Evolutionary conservation across 2,888 invertebrate genomes (phyloP).

Genomic region (Chrysodeixis includens): DNA sequence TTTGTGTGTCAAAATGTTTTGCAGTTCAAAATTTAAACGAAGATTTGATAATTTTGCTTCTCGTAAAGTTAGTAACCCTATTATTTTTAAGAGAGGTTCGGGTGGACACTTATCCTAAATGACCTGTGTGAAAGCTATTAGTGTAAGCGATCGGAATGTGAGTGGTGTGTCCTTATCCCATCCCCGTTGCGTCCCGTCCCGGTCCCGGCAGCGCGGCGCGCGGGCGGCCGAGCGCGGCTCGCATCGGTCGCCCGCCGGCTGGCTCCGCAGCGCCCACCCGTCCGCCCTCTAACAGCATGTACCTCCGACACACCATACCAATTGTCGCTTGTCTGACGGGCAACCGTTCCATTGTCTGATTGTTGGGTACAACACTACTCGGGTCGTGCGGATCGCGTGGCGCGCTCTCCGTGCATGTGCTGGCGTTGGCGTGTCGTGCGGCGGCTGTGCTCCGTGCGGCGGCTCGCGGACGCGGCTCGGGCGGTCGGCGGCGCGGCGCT

Average conservation of each 20-base stretch:
- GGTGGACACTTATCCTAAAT: slow-evolving; percentile 82
- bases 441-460: slow-evolving; percentile 43
- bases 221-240: slow-evolving; percentile 67
- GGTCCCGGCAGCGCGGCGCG: slow-evolving; percentile 60
- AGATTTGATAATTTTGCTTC: slow-evolving; percentile 59
- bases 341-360: slow-evolving; percentile 90
- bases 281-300: slow-evolving; percentile 88
- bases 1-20: slow-evolving; percentile 77
- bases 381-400: slow-evolving; percentile 88
- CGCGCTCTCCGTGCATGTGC: slow-evolving; percentile 84
- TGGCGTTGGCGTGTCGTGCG: slow-evolving; percentile 65
- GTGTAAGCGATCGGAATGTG: slow-evolving; percentile 64
- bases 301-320: slow-evolving; percentile 85
- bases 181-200: slow-evolving; percentile 62
- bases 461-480: slow-evolving; percentile 46
- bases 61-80: slow-evolving; percentile 72
- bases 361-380: slow-evolving; percentile 90
- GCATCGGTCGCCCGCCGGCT: slow-evolving; percentile 67
- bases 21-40: slow-evolving; percentile 69
- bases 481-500: slow-evolving; percentile 61
- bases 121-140: slow-evolving; percentile 67
- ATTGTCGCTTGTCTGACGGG: slow-evolving; percentile 90
- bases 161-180: slow-evolving; percentile 63
- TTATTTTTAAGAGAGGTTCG: slow-evolving; percentile 69
- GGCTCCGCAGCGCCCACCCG: slow-evolving; percentile 76